Evolutionary conservation across 2,113 vertebrate species (phyloP).

Genomic region (Pseudorasbora parva): DNA sequence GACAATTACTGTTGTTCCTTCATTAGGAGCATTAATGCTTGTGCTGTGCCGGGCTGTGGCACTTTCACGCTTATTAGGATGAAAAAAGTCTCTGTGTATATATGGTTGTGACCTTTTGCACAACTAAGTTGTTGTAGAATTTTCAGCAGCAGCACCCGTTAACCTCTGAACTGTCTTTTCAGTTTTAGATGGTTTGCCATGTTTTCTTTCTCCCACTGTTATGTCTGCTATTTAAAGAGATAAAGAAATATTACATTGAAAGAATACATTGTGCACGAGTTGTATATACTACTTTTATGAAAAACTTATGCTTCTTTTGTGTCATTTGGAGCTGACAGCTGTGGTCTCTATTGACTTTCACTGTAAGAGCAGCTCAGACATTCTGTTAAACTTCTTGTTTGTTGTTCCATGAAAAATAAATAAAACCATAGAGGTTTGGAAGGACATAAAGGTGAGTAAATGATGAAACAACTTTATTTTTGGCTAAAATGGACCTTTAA

Average conservation of each 20-base stretch:
- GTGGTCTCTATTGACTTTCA: neutral
- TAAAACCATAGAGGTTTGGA: neutral
- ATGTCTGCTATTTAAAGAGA: neutral
- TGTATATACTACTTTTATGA: neutral
- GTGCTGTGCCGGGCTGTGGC: neutral
- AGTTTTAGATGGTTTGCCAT: neutral
- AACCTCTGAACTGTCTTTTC: neutral
- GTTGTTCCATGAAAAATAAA: neutral
- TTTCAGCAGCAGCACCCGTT: neutral
- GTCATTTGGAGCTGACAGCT: neutral
- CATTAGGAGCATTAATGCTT: neutral
- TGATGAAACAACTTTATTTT: neutral
- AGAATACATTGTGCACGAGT: neutral
- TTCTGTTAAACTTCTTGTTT: neutral
- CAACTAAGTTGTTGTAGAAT: neutral
- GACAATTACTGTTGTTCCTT: neutral
- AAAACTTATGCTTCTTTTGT: neutral
- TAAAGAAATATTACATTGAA: no score
- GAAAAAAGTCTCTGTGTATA: neutral
- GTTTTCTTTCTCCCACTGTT: neutral
- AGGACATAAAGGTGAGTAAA: neutral
- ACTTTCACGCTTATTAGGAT: conserved; percentile 17
- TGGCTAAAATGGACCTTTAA: neutral
- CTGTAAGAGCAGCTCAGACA: neutral
- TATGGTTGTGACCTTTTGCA: conserved; percentile 8